Evolutionary conservation across 2,797 vertebrate genomes (phyloP), one percentile per base, ranked within the genome.

Genomic region (Oreonectes daqikongensis): DNA sequence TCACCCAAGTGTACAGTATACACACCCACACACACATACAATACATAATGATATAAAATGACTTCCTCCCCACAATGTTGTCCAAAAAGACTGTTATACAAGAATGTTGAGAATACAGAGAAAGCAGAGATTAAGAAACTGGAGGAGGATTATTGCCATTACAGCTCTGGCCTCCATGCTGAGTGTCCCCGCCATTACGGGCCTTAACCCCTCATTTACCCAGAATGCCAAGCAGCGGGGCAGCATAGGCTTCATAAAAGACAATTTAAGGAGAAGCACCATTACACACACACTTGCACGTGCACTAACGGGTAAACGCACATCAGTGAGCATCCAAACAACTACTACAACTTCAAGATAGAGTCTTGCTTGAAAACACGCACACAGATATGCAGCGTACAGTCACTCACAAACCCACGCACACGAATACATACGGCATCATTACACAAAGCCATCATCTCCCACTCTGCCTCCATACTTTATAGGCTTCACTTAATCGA

Each of bases 371-470:
- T 67, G 38, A 40, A 53, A 48, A 42, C 44, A 70, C 28, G 38
- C 57, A 30, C 63, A n/a, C 78, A 67, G 63, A 63, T 59, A 18
- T 20, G 12, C 20, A 6, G 61, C n/a, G 48, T 68, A 74, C 38
- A 40, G 67, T 74, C 66, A 38, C 59, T 69, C 75, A 74, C 50
- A 75, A 68, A 53, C 80, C 72, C 75, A 71, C 65, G 66, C 65
- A 66, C 69, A 70, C n/a, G 53, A 68, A 68, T 55, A 75, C 79
- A 85, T 64, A 79, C 77, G 69, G 77, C 82, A 77, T 86, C 79
- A 90, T 87, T 89, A 79, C 81, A 85, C 85, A 88, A 85, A 87
- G 80, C 74, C 73, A 72, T 82, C 77, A 82, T 79, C 81, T 79
- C 78, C 74, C 65, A 74, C 81, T 42, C 69, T 26, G 69, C 79